Conservation (phyloP, 2,888 invertebrate genomes). For the Agrochola lota region DNA sequence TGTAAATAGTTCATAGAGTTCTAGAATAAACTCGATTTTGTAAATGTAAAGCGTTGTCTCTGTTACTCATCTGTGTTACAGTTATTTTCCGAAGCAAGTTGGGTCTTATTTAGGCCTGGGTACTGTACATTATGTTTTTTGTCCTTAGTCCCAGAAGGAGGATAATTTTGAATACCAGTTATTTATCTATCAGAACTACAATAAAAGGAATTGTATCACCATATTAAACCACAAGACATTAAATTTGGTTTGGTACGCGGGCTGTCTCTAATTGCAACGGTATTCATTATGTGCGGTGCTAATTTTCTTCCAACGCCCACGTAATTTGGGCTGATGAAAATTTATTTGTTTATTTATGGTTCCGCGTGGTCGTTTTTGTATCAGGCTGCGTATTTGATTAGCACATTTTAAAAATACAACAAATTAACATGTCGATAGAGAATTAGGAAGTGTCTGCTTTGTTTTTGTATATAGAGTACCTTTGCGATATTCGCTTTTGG, state of each 20-base stretch:
- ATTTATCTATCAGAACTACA: neutral
- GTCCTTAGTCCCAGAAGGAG: neutral
- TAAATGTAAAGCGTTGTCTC: too few species aligned
- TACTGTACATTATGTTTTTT: neutral
- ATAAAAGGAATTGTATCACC: neutral
- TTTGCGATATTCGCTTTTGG: neutral
- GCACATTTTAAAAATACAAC: neutral
- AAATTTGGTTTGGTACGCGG: constrained; percentile 5
- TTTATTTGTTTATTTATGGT: constrained; percentile 9
- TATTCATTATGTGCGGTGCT: constrained; percentile 35
- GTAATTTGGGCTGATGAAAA: constrained; percentile 18
- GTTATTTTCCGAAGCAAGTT: neutral
- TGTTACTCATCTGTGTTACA: neutral
- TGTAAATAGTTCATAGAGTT: neutral
- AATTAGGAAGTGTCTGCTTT: neutral
- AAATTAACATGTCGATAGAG: neutral
- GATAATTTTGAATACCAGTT: neutral
- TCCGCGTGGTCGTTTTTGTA: constrained; percentile 3
- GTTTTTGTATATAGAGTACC: neutral
- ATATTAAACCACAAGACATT: constrained; percentile 1
- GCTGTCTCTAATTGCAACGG: constrained; percentile 32
- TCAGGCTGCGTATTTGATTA: neutral
- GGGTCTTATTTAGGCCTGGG: neutral
- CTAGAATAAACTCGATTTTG: neutral
- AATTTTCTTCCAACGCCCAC: constrained; percentile 28